These are phyloP conservation scores for Toxotes jaculatrix DNA, from an alignment of 2,113 vertebrate species.

Conservation along the genomic window DNA sequence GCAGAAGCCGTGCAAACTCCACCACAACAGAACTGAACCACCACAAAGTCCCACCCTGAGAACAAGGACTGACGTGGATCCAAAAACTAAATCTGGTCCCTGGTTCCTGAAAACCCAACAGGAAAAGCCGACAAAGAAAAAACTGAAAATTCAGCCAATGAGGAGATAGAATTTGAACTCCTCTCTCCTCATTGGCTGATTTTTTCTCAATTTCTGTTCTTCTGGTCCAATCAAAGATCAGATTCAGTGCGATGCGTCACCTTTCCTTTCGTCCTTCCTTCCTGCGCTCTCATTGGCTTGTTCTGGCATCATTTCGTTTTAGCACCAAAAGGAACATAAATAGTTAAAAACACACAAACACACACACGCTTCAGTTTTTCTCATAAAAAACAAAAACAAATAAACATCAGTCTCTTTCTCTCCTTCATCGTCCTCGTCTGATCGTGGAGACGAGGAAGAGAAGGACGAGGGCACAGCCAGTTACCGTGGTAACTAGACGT, in stretches of 20 bases:
- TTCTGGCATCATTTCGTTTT: constrained; percentile 49
- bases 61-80: too few species aligned
- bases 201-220: neutral
- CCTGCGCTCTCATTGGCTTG: constrained; percentile 51
- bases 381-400: constrained; percentile 34
- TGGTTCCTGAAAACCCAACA: too few species aligned
- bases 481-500: constrained; percentile 84
- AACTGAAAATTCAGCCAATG: constrained; percentile 6
- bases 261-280: neutral
- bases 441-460: neutral
- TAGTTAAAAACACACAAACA: constrained; percentile 55
- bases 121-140: neutral
- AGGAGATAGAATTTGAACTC: neutral
- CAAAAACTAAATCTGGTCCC: too few species aligned
- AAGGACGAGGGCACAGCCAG: neutral
- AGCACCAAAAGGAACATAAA: constrained; percentile 80
- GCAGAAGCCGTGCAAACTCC: too few species aligned
- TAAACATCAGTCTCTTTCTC: constrained; percentile 44
- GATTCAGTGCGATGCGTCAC: constrained; percentile 37
- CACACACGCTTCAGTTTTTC: constrained; percentile 17
- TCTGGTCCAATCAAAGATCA: constrained; percentile 26
- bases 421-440: neutral
- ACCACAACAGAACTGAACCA: too few species aligned
- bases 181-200: constrained; percentile 24
- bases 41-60: too few species aligned